Conservation (phyloP, 2,113 vertebrate species). For the Malaclemys terrapin region DNA sequence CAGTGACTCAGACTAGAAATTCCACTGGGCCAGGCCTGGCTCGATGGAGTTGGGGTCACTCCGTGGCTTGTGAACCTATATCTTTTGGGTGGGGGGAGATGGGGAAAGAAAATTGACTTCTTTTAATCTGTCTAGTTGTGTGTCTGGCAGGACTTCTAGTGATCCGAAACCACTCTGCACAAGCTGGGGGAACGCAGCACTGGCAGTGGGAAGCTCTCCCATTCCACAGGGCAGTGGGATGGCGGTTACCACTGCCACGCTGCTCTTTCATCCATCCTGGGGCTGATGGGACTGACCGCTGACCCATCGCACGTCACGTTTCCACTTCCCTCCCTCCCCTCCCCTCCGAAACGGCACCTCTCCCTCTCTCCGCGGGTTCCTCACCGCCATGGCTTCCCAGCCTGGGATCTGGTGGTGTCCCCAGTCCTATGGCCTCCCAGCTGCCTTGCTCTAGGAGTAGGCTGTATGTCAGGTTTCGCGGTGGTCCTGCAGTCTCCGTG, state of each 20-base stretch:
- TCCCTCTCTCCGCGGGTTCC: neutral
- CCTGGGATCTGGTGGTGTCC: neutral
- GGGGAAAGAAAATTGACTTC: neutral
- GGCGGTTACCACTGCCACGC: neutral
- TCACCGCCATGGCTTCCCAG: neutral
- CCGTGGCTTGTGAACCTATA: rapidly evolving
- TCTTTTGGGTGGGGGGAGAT: neutral
- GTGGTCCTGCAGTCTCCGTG: neutral
- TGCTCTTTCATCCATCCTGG: rapidly evolving
- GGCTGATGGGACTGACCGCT: rapidly evolving
- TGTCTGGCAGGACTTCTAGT: neutral
- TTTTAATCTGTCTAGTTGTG: neutral
- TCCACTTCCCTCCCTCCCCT: neutral
- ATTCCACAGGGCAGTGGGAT: neutral
- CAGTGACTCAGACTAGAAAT: slow-evolving; percentile 2
- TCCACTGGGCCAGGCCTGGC: rapidly evolving
- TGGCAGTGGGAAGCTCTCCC: neutral
- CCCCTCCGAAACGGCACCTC: neutral
- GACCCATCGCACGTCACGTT: rapidly evolving
- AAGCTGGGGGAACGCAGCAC: neutral
- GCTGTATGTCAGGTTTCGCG: neutral
- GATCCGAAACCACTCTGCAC: neutral
- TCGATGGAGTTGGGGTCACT: neutral
- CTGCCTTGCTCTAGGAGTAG: neutral
- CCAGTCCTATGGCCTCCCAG: neutral